Evolutionary conservation across 64 coral and sea anemone genomes (phyloP), one percentile per base, ranked within the genome.

Genomic region (Stichodactyla helianthus): DNA sequence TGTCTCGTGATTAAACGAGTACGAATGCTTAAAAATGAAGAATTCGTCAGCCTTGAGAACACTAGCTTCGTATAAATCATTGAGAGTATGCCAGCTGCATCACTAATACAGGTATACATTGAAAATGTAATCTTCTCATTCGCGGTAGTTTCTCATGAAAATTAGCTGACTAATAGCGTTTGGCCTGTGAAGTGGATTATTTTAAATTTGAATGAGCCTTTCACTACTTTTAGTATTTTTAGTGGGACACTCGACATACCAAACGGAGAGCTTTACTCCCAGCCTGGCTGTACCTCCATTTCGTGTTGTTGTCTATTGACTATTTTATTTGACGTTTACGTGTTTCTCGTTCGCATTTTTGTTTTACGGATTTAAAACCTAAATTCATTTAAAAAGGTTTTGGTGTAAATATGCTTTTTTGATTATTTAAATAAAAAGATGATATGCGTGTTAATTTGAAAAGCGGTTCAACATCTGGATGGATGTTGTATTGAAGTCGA

Each of bases 141-240:
- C 44, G 52, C 78, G 52, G 78, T 81, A 54, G 31, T 54, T 52
- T 13, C 78, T 81, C 78, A 54, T 79, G 6, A 19, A 81, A 81
- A 81, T 81, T 81, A 50, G 50, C 52, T 52, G 5, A 51, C 78
- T 81, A 81, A 81, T 81, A 81, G 78, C 78, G 78, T 81, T 81
- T 81, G 52, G 12, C 5, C 78, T 53, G 16, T 81, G 78, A 81
- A 81, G 78, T 81, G 78, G 78, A 81, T 54, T 52, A 54, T 74
- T 81, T 81, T 22, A 53, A 81, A 53, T 5, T 81, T 81, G 78
- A 81, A 54, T 52, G 78, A 81, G 50, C 16, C 78, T 81, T 81
- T 81, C 20, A 81, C 1, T 53, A 10, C 52, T 53, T 22, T 53
- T 22, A 79, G 77, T 50, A 79, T 18, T 17, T 79, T 79, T 79